A percentile compares a stretch with the other conserved stretches of the same genome.
phyloP scores from a whole-genome alignment of 2,113 vertebrate genomes.

The Mus musculus region GRCm39 chrX:15547501-15548000 shows the following conservation, averaged over 20 bases:
- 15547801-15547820: conserved; percentile 12
- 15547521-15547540: conserved; percentile 8
- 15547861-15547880: conserved; percentile 30
- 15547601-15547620: not conserved
- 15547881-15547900: not conserved
- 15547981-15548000: conserved; percentile 8
- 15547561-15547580: conserved; percentile 31
- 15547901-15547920: not conserved
- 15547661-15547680: not conserved
- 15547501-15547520: not conserved
- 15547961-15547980: not conserved
- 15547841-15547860: conserved; percentile 16
- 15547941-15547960: not conserved
- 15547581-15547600: not conserved
- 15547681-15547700: not conserved
- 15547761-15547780: not conserved
- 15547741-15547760: not conserved
- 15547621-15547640: not conserved
- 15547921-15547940: not conserved
- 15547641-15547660: not conserved
- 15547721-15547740: not conserved
- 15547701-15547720: not conserved
- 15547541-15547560: not conserved
- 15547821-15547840: conserved; percentile 8
- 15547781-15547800: not conserved